Evolutionary conservation across 1,140 invertebrate genomes (phyloP).

Genomic region (Diorhabda elongata): DNA sequence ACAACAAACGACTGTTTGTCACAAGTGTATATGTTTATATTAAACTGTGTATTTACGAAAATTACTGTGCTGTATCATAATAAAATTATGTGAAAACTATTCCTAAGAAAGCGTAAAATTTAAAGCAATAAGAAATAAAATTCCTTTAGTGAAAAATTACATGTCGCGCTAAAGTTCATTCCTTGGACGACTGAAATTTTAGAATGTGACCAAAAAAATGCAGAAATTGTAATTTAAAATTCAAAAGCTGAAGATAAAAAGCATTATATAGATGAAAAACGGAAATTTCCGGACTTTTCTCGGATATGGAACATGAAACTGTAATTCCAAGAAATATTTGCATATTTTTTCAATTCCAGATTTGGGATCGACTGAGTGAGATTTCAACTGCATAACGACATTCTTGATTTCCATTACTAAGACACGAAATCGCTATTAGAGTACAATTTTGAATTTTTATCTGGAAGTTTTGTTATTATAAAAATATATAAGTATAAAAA

Average conservation of each 20-base stretch:
- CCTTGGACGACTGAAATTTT: not conserved
- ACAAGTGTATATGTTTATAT: too few species aligned
- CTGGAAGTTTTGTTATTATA: too few species aligned
- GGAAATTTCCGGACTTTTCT: slow-evolving; percentile 3
- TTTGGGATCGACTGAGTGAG: not conserved
- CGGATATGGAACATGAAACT: slow-evolving; percentile 1
- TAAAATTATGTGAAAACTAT: too few species aligned
- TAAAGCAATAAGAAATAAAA: too few species aligned
- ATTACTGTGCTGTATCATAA: too few species aligned
- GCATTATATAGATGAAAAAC: slow-evolving; percentile 4
- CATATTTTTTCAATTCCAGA: slow-evolving; percentile 13
- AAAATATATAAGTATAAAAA: too few species aligned
- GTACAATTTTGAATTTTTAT: too few species aligned
- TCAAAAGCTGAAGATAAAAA: slow-evolving; percentile 9
- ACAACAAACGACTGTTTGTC: too few species aligned
- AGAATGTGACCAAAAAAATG: not conserved
- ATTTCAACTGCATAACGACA: not conserved
- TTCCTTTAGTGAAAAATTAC: too few species aligned
- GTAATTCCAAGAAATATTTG: slow-evolving; percentile 13
- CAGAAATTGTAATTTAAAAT: slow-evolving; percentile 10
- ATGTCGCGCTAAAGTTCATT: not conserved
- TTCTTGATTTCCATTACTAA: not conserved
- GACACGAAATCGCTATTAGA: too few species aligned
- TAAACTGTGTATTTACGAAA: too few species aligned
- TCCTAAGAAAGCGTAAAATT: too few species aligned